phyloP scores from a whole-genome alignment of 1,140 invertebrate species.

The Gryllus bimaculatus region DNA sequence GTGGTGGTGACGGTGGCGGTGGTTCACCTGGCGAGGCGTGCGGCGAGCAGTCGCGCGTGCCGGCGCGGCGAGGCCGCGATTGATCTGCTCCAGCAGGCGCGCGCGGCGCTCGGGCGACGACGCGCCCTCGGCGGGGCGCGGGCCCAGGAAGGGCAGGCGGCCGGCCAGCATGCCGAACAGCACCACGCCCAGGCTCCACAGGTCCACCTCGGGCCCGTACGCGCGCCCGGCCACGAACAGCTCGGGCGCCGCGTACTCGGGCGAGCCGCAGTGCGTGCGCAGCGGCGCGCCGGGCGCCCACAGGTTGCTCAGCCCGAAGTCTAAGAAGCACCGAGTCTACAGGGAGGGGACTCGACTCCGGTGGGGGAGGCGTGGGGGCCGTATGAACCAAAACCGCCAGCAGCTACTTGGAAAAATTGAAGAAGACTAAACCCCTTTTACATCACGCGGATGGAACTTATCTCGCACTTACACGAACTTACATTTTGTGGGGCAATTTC shows the following conservation, averaged over 20 bases:
- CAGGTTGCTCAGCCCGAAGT: conserved; percentile 62
- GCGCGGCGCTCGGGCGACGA: conserved; percentile 42
- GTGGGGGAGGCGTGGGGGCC: no score
- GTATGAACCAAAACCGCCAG: no score
- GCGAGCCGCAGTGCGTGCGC: conserved; percentile 61
- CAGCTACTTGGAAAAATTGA: no score
- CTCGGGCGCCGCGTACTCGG: conserved; percentile 67
- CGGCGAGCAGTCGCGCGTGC: neutral
- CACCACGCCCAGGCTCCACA: conserved; percentile 64
- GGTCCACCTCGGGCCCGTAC: conserved; percentile 64
- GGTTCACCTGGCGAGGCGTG: neutral
- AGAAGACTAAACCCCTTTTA: no score
- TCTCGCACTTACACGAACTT: no score
- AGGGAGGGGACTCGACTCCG: no score
- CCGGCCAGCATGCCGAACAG: conserved; percentile 58
- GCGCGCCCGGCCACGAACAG: conserved; percentile 49
- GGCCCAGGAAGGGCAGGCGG: conserved; percentile 50
- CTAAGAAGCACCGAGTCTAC: no score
- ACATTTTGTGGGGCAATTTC: no score
- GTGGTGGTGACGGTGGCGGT: no score
- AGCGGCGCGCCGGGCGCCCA: conserved; percentile 44
- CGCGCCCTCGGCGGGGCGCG: conserved; percentile 32
- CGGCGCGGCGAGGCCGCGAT: conserved; percentile 40
- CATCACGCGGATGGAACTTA: no score
- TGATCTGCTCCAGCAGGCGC: conserved; percentile 49